Evolutionary conservation across 2,888 invertebrate genomes (phyloP).

Genomic region (Falcaria lacertinaria): DNA sequence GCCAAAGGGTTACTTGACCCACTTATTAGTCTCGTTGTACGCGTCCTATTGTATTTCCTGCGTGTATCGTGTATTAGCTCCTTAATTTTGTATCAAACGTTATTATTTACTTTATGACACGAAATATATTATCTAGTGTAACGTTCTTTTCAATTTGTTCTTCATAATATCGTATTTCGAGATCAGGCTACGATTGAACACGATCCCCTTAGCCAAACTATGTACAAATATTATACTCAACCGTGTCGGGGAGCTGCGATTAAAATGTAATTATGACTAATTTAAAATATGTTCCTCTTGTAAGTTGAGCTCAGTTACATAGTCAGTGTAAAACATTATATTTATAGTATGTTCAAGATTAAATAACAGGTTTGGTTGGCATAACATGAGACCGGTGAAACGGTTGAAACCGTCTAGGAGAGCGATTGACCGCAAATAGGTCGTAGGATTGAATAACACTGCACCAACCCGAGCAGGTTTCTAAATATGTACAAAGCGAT

Average conservation of each 20-base stretch:
- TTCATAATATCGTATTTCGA: conserved; percentile 22
- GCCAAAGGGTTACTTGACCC: conserved; percentile 76
- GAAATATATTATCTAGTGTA: no score
- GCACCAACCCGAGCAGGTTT: conserved; percentile 62
- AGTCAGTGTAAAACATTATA: conserved; percentile 10
- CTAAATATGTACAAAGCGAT: conserved; percentile 69
- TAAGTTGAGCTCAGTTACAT: no score
- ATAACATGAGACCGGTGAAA: conserved; percentile 19
- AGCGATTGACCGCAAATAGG: conserved; percentile 71
- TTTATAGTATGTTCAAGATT: conserved; percentile 6
- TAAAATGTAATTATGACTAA: conserved; percentile 55
- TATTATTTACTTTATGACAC: neutral
- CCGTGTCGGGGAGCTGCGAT: conserved; percentile 52
- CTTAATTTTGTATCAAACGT: conserved; percentile 45
- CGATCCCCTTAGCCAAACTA: conserved; percentile 30
- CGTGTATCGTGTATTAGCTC: conserved; percentile 49
- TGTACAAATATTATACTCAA: conserved; percentile 46
- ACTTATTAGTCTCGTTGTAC: conserved; percentile 62
- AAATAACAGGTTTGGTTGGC: conserved; percentile 8
- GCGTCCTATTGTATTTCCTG: no score
- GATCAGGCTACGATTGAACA: conserved; percentile 28
- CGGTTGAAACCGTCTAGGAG: conserved; percentile 40
- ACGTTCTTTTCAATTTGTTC: no score
- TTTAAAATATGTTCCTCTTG: no score
- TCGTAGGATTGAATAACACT: conserved; percentile 72